phyloP scores from a whole-genome alignment of 2,888 invertebrate species.

The Melipona beecheii region DNA sequence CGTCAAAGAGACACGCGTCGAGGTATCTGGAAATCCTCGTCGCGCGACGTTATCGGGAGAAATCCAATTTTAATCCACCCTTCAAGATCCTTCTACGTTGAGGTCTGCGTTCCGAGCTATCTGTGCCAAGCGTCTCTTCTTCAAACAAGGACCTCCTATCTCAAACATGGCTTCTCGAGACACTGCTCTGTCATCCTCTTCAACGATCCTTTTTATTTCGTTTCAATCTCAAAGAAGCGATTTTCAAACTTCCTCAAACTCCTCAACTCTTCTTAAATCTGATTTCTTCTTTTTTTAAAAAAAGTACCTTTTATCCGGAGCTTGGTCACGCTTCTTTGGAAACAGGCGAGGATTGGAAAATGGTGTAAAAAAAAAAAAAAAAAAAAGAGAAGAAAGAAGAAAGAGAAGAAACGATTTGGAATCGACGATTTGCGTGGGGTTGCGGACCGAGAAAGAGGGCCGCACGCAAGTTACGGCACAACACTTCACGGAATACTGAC shows the following conservation, averaged over 20 bases:
- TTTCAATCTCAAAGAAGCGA: too few species aligned
- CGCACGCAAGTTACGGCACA: slow-evolving; percentile 62
- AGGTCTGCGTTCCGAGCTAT: background rate
- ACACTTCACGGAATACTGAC: slow-evolving; percentile 80
- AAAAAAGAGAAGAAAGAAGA: too few species aligned
- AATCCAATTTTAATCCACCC: background rate
- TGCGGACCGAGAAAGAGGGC: slow-evolving; percentile 36
- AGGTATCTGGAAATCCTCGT: slow-evolving; percentile 1
- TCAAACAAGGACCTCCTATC: background rate
- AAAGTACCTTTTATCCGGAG: too few species aligned
- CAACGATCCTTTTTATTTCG: background rate
- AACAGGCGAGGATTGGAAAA: background rate
- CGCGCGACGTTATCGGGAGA: background rate
- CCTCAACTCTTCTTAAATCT: too few species aligned
- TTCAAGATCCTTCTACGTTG: background rate
- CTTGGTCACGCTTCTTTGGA: too few species aligned
- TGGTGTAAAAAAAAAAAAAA: background rate
- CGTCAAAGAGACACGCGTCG: background rate
- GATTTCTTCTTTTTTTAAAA: too few species aligned
- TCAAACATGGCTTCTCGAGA: background rate
- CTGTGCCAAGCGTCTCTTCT: too few species aligned
- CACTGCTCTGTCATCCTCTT: background rate
- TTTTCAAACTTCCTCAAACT: too few species aligned
- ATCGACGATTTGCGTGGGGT: slow-evolving; percentile 40
- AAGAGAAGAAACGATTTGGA: background rate